These are phyloP conservation scores for Papilio xuthus DNA, from an alignment of 1,140 invertebrate genomes.

Conservation along the genomic window DNA sequence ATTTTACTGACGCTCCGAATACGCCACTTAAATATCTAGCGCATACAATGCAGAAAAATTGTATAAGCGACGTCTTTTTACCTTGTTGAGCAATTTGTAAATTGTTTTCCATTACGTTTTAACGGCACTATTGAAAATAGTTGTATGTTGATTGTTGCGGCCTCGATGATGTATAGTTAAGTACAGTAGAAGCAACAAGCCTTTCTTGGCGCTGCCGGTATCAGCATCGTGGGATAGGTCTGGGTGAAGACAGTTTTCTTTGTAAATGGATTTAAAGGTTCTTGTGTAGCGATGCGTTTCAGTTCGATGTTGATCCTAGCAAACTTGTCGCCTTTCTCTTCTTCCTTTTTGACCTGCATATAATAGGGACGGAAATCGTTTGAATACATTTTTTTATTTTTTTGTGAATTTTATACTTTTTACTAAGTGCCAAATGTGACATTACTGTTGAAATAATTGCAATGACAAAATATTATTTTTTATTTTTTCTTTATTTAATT, in stretches of 20 bases:
- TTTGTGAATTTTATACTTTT: conserved; percentile 45
- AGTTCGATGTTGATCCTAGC: conserved; percentile 74
- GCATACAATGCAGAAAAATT: conserved; percentile 61
- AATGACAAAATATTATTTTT: background rate
- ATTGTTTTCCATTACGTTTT: conserved; percentile 49
- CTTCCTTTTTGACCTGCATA: conserved; percentile 67
- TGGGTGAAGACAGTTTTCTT: conserved; percentile 70
- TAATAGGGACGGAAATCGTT: conserved; percentile 73
- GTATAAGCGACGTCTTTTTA: conserved; percentile 52
- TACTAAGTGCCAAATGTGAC: conserved; percentile 14
- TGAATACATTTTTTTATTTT: conserved; percentile 63
- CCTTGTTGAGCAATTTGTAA: conserved; percentile 44
- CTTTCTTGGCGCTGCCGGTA: conserved; percentile 68
- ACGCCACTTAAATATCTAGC: conserved; percentile 52
- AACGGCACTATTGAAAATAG: conserved; percentile 14
- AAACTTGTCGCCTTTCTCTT: conserved; percentile 73
- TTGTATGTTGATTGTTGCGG: background rate
- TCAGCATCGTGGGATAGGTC: conserved; percentile 67
- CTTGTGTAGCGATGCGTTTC: conserved; percentile 55
- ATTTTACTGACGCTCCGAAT: conserved; percentile 51
- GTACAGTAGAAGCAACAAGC: conserved; percentile 69
- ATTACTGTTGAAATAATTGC: conserved; percentile 5
- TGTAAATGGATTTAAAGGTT: conserved; percentile 66
- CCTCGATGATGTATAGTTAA: conserved; percentile 34
- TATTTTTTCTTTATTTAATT: background rate